Conservation (phyloP, 2,113 vertebrate genomes). For the Castor canadensis region DNA sequence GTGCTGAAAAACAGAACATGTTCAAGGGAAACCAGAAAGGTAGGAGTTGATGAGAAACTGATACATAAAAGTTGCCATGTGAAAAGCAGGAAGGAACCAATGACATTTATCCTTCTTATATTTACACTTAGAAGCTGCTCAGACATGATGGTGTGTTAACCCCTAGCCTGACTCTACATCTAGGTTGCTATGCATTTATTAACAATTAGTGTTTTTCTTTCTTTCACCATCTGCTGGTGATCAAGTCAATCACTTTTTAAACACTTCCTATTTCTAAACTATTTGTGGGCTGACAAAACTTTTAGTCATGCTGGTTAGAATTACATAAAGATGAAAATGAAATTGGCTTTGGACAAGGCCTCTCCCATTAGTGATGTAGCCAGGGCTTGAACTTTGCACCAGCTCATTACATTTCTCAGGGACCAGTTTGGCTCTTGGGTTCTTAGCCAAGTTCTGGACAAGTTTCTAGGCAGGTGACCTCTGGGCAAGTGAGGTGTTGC, state of each 20-base stretch:
- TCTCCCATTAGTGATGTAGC: neutral
- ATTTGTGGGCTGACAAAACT: neutral
- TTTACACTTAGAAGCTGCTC: rapidly evolving
- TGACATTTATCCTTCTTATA: rapidly evolving
- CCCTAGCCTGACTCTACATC: rapidly evolving
- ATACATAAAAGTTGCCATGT: neutral
- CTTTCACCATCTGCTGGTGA: neutral
- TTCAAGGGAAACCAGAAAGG: neutral
- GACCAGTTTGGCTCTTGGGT: neutral
- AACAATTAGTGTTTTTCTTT: neutral
- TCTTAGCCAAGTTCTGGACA: neutral
- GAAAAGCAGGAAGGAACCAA: neutral
- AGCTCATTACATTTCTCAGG: neutral
- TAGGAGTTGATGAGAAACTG: neutral
- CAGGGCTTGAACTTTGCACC: neutral
- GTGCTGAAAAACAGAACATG: neutral
- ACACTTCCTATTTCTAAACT: neutral
- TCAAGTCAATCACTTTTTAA: neutral
- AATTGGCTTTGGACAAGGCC: neutral
- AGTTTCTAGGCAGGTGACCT: neutral
- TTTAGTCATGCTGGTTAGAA: neutral
- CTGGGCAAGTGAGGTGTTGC: neutral
- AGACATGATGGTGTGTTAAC: rapidly evolving
- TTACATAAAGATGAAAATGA: neutral
- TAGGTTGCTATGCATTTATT: no score